Evolutionary conservation across 2,797 vertebrate genomes (phyloP).

Genomic region (Serranus cabrilla): DNA sequence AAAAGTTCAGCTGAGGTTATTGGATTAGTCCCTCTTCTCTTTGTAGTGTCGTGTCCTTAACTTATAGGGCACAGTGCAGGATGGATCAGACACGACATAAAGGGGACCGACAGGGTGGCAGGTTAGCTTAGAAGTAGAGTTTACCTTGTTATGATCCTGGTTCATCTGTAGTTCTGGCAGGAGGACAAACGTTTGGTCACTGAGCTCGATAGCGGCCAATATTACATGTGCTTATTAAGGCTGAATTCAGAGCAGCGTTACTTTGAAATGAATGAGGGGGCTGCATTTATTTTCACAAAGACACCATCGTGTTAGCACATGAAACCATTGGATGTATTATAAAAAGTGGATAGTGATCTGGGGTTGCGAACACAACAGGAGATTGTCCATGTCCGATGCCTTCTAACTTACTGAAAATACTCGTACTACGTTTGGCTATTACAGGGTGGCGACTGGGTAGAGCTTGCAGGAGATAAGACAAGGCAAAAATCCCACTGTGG

Average conservation of each 20-base stretch:
- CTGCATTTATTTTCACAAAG: neutral
- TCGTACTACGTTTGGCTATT: too few species aligned
- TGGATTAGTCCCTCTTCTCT: constrained; percentile 70
- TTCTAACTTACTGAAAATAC: too few species aligned
- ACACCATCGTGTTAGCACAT: neutral
- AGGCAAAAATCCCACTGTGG: too few species aligned
- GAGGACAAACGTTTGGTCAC: constrained; percentile 12
- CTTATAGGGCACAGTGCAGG: constrained; percentile 10
- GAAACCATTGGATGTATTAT: neutral
- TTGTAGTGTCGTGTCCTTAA: constrained; percentile 49
- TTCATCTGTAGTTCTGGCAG: neutral
- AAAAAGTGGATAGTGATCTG: neutral
- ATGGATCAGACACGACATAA: constrained; percentile 16
- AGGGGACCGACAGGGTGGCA: neutral
- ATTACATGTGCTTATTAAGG: constrained; percentile 6
- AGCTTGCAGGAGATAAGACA: too few species aligned
- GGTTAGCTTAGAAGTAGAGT: constrained; percentile 3
- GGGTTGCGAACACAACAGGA: too few species aligned
- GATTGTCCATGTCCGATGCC: too few species aligned
- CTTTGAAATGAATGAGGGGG: neutral
- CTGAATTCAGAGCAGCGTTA: constrained; percentile 4
- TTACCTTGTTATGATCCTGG: constrained; percentile 4
- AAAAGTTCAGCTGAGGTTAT: constrained; percentile 72
- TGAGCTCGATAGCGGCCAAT: neutral
- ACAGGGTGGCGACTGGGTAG: too few species aligned